Percentiles rank a stretch among this genome's conserved stretches.
Evolutionary conservation across 2,113 vertebrate species (phyloP).

Genomic region (Regulus satrapa): DNA sequence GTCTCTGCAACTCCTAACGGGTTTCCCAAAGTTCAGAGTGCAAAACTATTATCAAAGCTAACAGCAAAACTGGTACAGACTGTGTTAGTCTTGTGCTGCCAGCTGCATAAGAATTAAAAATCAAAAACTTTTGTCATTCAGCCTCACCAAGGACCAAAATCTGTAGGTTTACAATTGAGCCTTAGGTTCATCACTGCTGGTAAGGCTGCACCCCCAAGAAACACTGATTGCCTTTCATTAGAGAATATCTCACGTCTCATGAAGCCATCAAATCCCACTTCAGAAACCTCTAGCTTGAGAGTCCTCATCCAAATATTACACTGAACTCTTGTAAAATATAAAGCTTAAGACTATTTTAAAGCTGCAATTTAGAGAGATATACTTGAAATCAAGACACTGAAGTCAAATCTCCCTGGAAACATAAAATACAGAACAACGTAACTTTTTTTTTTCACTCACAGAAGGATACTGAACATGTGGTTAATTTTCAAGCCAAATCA

Average conservation of each 20-base stretch:
- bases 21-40: not conserved
- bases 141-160: not conserved
- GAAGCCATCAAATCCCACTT: not conserved
- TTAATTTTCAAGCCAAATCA: conserved; percentile 2
- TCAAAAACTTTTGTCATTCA: not conserved
- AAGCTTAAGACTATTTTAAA: not conserved
- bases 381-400: not conserved
- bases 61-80: not conserved
- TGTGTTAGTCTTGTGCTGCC: not conserved
- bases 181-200: not conserved
- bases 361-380: not conserved
- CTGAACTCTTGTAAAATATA: not conserved
- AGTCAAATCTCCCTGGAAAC: conserved; percentile 10
- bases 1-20: not conserved
- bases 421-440: not conserved
- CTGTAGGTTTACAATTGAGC: not conserved
- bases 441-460: not conserved
- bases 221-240: not conserved
- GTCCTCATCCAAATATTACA: not conserved
- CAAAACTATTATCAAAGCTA: not conserved
- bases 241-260: not conserved
- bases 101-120: not conserved
- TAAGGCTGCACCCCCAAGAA: not conserved
- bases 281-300: not conserved
- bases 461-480: not conserved